Evolutionary conservation across 2,888 invertebrate genomes (phyloP).

Genomic region (Athrips mouffetella): DNA sequence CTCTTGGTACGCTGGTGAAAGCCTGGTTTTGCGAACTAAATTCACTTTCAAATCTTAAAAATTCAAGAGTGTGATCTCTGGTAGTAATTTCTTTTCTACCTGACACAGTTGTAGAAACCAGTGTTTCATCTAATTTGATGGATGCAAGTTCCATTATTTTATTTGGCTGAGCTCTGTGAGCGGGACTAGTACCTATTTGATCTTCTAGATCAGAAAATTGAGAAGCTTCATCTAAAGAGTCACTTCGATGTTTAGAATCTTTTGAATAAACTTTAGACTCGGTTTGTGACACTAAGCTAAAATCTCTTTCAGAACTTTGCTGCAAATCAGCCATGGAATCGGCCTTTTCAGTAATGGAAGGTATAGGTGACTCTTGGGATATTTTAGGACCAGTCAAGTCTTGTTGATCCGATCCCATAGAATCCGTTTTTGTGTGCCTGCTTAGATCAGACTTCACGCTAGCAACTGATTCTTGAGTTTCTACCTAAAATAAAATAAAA

Average conservation of each 20-base stretch:
- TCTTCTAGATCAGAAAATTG: slow-evolving; percentile 75
- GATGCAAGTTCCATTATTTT: slow-evolving; percentile 34
- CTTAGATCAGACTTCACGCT: slow-evolving; percentile 64
- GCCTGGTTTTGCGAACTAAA: slow-evolving; percentile 52
- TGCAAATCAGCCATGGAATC: slow-evolving; percentile 70
- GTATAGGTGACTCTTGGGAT: slow-evolving; percentile 62
- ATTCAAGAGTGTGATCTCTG: slow-evolving; percentile 52
- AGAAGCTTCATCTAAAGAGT: slow-evolving; percentile 70
- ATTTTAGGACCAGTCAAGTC: slow-evolving; percentile 47
- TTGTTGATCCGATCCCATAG: slow-evolving; percentile 61
- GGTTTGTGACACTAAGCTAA: slow-evolving; percentile 70
- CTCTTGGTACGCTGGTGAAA: slow-evolving; percentile 32
- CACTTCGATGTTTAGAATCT: slow-evolving; percentile 70
- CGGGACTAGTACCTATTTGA: slow-evolving; percentile 64
- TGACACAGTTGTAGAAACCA: slow-evolving; percentile 28
- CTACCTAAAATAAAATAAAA: slow-evolving; percentile 45
- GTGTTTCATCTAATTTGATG: slow-evolving; percentile 37
- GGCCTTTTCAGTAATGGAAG: slow-evolving; percentile 60
- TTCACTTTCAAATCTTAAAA: slow-evolving; percentile 61
- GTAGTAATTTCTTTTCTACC: slow-evolving; percentile 32
- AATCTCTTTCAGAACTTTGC: slow-evolving; percentile 70
- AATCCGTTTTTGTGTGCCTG: slow-evolving; percentile 68
- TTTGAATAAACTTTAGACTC: slow-evolving; percentile 72
- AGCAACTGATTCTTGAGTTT: slow-evolving; percentile 53
- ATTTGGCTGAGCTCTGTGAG: slow-evolving; percentile 46